Conservation (phyloP, 1,140 invertebrate species). For the Leptestheria dahalacensis region DNA sequence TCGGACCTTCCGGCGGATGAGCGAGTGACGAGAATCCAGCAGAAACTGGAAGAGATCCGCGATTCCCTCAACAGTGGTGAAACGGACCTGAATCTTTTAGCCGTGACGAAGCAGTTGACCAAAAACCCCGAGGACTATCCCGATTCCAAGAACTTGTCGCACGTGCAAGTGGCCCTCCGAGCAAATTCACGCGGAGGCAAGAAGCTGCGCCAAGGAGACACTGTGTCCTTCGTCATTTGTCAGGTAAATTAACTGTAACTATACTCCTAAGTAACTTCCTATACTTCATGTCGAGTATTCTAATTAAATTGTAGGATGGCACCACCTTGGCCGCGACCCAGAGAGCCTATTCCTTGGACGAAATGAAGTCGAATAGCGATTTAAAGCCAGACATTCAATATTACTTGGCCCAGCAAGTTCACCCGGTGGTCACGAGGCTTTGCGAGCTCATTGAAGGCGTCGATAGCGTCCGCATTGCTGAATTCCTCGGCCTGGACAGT, state of each 20-base stretch:
- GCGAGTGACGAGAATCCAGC: constrained; percentile 68
- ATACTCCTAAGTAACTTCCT: neutral
- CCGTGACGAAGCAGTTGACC: constrained; percentile 90
- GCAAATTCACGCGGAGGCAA: constrained; percentile 62
- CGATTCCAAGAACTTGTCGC: constrained; percentile 67
- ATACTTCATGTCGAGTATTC: neutral
- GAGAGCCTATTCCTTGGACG: constrained; percentile 84
- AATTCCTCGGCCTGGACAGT: constrained; percentile 55
- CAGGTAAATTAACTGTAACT: constrained; percentile 40
- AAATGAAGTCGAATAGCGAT: constrained; percentile 46
- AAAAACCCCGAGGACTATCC: constrained; percentile 88
- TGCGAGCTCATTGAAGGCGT: constrained; percentile 91
- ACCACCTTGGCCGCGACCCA: constrained; percentile 66
- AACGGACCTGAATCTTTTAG: constrained; percentile 57
- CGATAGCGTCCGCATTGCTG: constrained; percentile 74
- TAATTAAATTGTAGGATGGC: constrained; percentile 39
- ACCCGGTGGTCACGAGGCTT: constrained; percentile 84
- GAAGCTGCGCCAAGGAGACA: constrained; percentile 81
- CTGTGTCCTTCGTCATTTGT: constrained; percentile 90
- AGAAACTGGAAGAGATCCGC: constrained; percentile 41
- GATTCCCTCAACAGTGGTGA: constrained; percentile 48
- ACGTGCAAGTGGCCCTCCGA: constrained; percentile 82
- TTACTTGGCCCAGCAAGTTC: constrained; percentile 74
- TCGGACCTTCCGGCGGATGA: constrained; percentile 61
- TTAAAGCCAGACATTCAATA: constrained; percentile 67